These are phyloP conservation scores for Neuroscelio doddi DNA, from an alignment of 2,888 invertebrate species.

Conservation along the genomic window DNA sequence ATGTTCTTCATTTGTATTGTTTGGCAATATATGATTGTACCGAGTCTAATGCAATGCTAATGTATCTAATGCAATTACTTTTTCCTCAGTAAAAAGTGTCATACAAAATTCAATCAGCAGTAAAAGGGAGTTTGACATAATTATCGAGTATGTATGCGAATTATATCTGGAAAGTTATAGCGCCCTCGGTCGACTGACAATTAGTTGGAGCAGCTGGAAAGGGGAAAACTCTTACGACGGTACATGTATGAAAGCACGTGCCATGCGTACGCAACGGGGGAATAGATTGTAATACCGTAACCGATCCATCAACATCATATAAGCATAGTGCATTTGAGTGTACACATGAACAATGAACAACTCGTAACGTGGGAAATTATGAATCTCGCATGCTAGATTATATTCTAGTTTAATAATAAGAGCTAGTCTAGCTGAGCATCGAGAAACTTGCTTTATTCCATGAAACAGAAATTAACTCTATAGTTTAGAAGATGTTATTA, in stretches of 20 bases:
- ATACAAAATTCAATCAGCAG: too few species aligned
- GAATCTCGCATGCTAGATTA: conserved; percentile 42
- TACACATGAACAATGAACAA: conserved; percentile 41
- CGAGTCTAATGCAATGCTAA: too few species aligned
- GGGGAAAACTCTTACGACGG: conserved; percentile 36
- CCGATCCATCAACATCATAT: conserved; percentile 57
- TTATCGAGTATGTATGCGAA: too few species aligned
- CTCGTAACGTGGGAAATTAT: conserved; percentile 55
- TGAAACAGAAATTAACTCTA: conserved; percentile 32
- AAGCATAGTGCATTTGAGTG: conserved; percentile 36
- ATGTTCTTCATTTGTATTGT: too few species aligned
- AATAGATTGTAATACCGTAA: conserved; percentile 47
- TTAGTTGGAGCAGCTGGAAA: conserved; percentile 53
- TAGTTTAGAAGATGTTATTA: conserved; percentile 36
- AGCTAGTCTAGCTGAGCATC: conserved; percentile 26
- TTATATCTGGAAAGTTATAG: conserved; percentile 38
- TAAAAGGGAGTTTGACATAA: too few species aligned
- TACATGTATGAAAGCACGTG: conserved; percentile 35
- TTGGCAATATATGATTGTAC: too few species aligned
- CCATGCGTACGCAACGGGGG: conserved; percentile 23
- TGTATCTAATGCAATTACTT: too few species aligned
- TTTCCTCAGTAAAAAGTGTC: too few species aligned
- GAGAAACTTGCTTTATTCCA: conserved; percentile 38
- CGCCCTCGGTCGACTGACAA: conserved; percentile 48
- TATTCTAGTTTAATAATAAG: conserved; percentile 37